Base-by-base conservation (phyloP, 2,888 invertebrate genomes). In the Melanostoma scalare region DNA sequence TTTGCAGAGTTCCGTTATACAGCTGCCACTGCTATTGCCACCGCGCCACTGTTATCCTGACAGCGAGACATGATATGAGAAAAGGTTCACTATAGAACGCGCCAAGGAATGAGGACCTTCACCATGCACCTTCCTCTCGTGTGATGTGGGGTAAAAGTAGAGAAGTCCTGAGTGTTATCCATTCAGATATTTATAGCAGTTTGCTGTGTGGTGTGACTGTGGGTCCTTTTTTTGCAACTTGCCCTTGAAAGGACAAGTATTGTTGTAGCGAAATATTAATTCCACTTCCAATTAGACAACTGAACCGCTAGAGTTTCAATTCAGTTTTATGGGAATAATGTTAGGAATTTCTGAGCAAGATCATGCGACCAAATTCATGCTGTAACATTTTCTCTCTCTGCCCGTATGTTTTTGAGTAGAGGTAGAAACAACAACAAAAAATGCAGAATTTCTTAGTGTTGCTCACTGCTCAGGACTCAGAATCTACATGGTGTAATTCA, bases 51-150 rank as follows among this genome's bases (percentile, higher is more conserved):
- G 77, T 81, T 82, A 78, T 79, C 84, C 78, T 79, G 84, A 84
- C 84, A 84, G 79, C 84, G 84, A 84, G 79, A 71, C 84, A 79
- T 79, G 79, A 84, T 79, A 79, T 63, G 82, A 67, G 79, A 84
- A 84, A 75, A 79, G 81, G 76, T 81, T 81, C 80, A 78, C 69
- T 71, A 10, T 42, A 68, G 53, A 69, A 48, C 65, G 52, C 46
- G 58, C 33, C 48, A 48, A 60, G 44, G 40, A 44, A 65, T 48
- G 67, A n/a, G 10, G 38, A 52, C 60, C 82, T 67, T 50, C 6
- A 20, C 44, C 33, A 20, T 84, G 67, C 84, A 79, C 84, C 84
- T 78, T 74, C 20, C 44, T 61, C 30, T 20, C 20, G 20, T 20
- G 20, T 20, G 20, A 20, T 20, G 20, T 20, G 20, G 53, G 33